phyloP scores from a whole-genome alignment of 1,140 invertebrate genomes.

The Bombus balteatus region DNA sequence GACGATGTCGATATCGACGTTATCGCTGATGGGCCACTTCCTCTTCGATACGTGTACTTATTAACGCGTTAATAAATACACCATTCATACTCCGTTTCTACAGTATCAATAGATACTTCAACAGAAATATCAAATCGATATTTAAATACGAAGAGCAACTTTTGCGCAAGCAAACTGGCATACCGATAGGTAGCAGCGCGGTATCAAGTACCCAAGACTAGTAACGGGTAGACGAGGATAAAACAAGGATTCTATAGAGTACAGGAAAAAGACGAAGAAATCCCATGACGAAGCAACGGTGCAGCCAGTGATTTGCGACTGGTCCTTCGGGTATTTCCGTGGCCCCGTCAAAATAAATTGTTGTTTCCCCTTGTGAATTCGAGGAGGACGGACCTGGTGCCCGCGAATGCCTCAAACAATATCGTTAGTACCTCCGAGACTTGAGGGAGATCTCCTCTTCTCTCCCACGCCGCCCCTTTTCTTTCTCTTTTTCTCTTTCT shows the following conservation, averaged over 20 bases:
- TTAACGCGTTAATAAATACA: no score
- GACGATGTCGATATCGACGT: no score
- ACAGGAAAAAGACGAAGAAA: not conserved
- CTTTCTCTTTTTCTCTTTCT: slow-evolving; percentile 1
- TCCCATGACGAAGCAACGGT: slow-evolving; percentile 26
- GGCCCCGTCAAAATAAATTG: slow-evolving; percentile 55
- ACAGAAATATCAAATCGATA: no score
- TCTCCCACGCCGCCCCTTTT: not conserved
- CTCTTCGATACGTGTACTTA: no score
- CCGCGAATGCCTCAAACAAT: slow-evolving; percentile 71
- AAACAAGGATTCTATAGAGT: not conserved
- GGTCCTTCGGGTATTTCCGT: slow-evolving; percentile 31
- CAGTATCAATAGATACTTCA: no score
- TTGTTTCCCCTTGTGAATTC: slow-evolving; percentile 48
- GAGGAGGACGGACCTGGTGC: slow-evolving; percentile 51
- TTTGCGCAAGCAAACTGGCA: no score
- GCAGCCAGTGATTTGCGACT: slow-evolving; percentile 51
- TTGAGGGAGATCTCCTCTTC: slow-evolving; percentile 36
- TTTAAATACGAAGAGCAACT: no score
- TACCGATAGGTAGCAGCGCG: no score
- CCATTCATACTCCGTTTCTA: no score
- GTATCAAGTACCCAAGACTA: no score
- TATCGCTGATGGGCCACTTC: no score
- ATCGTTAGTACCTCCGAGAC: slow-evolving; percentile 73
- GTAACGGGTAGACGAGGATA: not conserved